phyloP scores from a whole-genome alignment of 2,888 invertebrate genomes.

The Agrenia bidenticulata region DNA sequence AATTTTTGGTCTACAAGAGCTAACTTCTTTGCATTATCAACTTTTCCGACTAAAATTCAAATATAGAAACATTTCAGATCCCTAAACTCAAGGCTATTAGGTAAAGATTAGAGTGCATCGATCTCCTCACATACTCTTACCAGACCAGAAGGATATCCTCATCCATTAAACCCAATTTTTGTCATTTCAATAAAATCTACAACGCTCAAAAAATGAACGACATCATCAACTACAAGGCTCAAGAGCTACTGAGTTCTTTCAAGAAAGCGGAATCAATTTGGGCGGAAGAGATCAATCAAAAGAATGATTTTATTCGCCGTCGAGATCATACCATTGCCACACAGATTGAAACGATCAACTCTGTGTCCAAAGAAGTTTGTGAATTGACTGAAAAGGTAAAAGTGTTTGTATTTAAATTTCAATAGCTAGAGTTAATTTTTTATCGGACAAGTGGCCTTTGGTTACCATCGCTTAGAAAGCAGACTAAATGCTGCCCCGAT shows the following conservation, averaged over 20 bases:
- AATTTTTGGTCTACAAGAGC: too few species aligned
- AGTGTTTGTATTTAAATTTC: not conserved
- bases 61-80: too few species aligned
- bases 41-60: too few species aligned
- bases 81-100: too few species aligned
- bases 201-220: slow-evolving; percentile 2
- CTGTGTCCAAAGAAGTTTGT: not conserved
- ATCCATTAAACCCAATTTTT: too few species aligned
- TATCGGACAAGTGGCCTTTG: not conserved
- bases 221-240: not conserved
- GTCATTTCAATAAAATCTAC: too few species aligned
- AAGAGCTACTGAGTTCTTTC: not conserved
- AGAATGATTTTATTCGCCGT: not conserved
- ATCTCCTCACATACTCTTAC: too few species aligned
- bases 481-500: not conserved
- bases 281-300: not conserved
- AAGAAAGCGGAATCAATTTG: not conserved
- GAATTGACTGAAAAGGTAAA: slow-evolving; percentile 1
- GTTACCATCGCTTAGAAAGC: not conserved
- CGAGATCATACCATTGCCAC: not conserved
- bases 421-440: not conserved
- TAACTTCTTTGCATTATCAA: too few species aligned
- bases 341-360: slow-evolving; percentile 1
- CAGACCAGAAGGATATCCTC: too few species aligned
- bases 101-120: too few species aligned